Percentiles rank a stretch among this genome's conserved stretches.
phyloP scores from a whole-genome alignment of 2,797 vertebrate genomes.

The Gadopsis marmoratus region DNA sequence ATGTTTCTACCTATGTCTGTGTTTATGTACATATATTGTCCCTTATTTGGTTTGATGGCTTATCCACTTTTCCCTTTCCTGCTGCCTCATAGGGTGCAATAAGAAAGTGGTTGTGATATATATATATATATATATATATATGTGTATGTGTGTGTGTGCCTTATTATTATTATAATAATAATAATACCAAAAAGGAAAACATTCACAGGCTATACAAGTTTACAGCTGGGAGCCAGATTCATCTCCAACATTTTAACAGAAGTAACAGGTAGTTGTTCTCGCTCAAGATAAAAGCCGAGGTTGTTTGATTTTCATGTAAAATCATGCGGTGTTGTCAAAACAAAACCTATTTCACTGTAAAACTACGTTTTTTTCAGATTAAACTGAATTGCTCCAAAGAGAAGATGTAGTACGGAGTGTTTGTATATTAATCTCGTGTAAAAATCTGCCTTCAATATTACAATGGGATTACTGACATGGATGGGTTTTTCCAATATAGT shows the following conservation, averaged over 20 bases:
- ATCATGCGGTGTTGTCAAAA: constrained; percentile 5
- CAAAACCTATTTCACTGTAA: not conserved
- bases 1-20: too few relatives aligned
- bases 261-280: constrained; percentile 37
- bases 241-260: constrained; percentile 36
- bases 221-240: constrained; percentile 66
- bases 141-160: constrained; percentile 19
- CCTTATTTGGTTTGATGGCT: too few relatives aligned
- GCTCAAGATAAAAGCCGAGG: constrained; percentile 39
- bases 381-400: constrained; percentile 15
- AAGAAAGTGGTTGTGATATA: too few relatives aligned
- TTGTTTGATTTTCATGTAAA: constrained; percentile 44
- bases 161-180: not conserved
- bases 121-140: not conserved
- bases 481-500: not conserved
- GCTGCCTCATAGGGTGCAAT: too few relatives aligned
- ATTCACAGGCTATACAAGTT: constrained; percentile 78
- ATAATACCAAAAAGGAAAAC: constrained; percentile 55
- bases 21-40: too few relatives aligned
- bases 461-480: not conserved
- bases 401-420: constrained; percentile 1
- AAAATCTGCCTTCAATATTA: constrained; percentile 27
- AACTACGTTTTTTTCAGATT: constrained; percentile 6
- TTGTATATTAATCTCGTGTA: constrained; percentile 4
- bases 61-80: too few relatives aligned